These are phyloP conservation scores for Natrix natrix DNA, from an alignment of 2,797 vertebrate species.

Conservation along the genomic window DNA sequence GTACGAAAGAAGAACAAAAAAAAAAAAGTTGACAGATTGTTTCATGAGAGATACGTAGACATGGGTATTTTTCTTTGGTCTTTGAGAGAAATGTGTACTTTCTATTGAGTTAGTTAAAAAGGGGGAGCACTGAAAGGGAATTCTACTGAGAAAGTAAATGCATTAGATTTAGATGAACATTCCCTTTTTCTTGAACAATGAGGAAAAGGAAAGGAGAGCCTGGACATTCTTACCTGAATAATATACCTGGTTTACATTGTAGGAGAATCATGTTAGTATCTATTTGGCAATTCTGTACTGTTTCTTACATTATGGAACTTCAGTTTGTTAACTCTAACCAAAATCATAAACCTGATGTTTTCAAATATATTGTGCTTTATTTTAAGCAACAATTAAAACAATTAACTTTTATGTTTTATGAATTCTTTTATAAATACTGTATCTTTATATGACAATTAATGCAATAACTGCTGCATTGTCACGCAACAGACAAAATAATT, in stretches of 20 bases:
- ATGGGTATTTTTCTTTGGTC: background rate
- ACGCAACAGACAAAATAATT: background rate
- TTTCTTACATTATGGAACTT: background rate
- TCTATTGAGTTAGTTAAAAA: background rate
- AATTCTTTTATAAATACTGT: background rate
- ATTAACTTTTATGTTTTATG: slow-evolving; percentile 5
- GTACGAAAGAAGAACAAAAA: background rate
- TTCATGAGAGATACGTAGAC: background rate
- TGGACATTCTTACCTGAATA: background rate
- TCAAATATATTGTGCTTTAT: background rate
- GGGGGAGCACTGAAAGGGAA: background rate
- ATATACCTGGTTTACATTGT: background rate
- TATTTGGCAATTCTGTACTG: background rate
- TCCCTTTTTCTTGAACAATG: background rate
- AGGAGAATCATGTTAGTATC: background rate
- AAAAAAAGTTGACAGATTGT: background rate
- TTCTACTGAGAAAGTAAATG: background rate
- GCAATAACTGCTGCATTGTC: background rate
- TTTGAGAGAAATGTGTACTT: background rate
- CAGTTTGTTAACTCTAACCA: background rate
- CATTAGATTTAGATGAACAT: background rate
- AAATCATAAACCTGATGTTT: background rate
- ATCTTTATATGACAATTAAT: no score
- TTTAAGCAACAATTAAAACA: background rate
- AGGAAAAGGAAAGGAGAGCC: background rate